Evolutionary conservation across 2,113 vertebrate species (phyloP).

Genomic region (Menidia beryllina): DNA sequence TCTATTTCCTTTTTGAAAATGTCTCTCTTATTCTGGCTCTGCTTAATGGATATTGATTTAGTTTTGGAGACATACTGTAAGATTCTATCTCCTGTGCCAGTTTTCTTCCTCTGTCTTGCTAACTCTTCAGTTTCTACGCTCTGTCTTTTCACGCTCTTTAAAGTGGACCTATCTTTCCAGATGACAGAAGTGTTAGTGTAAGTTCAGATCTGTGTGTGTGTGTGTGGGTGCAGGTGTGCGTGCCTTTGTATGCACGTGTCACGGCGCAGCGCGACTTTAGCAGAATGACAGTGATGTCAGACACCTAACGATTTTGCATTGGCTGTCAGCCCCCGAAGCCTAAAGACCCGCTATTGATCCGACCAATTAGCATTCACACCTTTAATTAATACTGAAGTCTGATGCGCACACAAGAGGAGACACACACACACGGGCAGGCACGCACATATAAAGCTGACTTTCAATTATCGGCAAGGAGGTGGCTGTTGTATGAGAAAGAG

Average conservation of each 20-base stretch:
- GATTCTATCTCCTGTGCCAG: constrained; percentile 35
- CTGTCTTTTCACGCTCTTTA: constrained; percentile 20
- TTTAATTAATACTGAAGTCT: constrained; percentile 79
- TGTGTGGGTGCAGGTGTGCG: constrained; percentile 1
- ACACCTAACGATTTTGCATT: constrained; percentile 78
- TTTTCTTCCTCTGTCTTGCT: constrained; percentile 27
- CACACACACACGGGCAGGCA: background rate
- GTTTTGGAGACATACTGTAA: constrained; percentile 56
- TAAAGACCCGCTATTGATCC: constrained; percentile 75
- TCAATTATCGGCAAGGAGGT: constrained; percentile 64
- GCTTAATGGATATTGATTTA: constrained; percentile 70
- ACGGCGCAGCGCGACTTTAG: constrained; percentile 49
- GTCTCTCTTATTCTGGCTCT: constrained; percentile 2
- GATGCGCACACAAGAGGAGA: constrained; percentile 14
- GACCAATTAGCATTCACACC: constrained; percentile 80
- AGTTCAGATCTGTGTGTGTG: constrained; percentile 16
- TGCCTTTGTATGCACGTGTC: constrained; percentile 20
- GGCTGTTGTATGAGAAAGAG: constrained; percentile 60
- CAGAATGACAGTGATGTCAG: constrained; percentile 77
- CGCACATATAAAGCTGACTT: constrained; percentile 17
- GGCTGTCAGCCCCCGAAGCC: constrained; percentile 67
- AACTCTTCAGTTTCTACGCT: constrained; percentile 38
- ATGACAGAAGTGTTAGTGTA: constrained; percentile 25
- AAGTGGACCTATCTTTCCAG: constrained; percentile 34
- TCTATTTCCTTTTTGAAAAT: constrained; percentile 40